A percentile compares a stretch with the other conserved stretches of the same genome.
Evolutionary conservation across 2,888 invertebrate genomes (phyloP).

Genomic region (Hoplodrina blanda): DNA sequence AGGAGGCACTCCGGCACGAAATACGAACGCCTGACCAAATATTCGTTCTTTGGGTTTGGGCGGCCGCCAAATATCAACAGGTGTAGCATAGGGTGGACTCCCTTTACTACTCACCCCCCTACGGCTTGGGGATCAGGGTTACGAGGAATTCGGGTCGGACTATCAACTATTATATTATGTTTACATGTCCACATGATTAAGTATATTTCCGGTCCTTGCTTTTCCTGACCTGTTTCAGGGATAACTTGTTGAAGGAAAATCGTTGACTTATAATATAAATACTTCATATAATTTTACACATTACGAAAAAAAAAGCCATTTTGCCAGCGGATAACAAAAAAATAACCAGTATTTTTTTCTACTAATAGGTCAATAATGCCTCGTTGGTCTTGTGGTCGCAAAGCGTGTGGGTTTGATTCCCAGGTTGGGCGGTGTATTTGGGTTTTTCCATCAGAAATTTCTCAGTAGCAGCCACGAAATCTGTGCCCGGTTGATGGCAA

Average conservation of each 20-base stretch:
- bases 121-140: conserved; percentile 25
- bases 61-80: conserved; percentile 75
- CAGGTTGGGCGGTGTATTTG: no score
- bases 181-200: conserved; percentile 49
- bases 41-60: conserved; percentile 70
- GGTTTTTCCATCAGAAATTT: no score
- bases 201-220: conserved; percentile 32
- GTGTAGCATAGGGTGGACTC: conserved; percentile 51
- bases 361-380: no score
- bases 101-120: conserved; percentile 17
- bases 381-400: no score
- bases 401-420: no score
- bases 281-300: neutral
- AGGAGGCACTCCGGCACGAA: conserved; percentile 65
- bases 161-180: conserved; percentile 51
- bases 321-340: no score
- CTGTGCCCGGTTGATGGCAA: no score
- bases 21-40: conserved; percentile 69
- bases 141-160: conserved; percentile 27
- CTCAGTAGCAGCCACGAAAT: no score
- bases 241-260: conserved; percentile 18
- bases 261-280: conserved; percentile 22
- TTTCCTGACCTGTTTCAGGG: conserved; percentile 18
- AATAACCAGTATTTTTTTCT: no score
- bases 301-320: no score